Evolutionary conservation across 1,140 invertebrate genomes (phyloP), one percentile per base, ranked within the genome.

Genomic region (Anastrepha ludens): DNA sequence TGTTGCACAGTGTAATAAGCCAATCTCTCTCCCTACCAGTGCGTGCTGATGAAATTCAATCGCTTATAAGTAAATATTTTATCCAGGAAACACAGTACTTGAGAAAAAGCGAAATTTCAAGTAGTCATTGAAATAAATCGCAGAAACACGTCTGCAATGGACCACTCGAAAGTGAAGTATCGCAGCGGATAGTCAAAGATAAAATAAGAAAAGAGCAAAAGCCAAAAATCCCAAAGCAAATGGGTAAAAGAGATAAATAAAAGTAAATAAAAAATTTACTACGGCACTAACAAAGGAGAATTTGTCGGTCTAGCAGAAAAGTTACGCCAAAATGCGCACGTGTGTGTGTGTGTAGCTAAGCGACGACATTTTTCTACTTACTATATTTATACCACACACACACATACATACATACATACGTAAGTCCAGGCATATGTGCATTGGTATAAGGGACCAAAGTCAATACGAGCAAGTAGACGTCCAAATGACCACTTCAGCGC

Each of bases 81-180:
- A 29, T 29, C 29, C 29, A 29, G 29, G 29, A 29, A 29, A 29
- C 29, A 29, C 29, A 29, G 29, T 29, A 29, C 29, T 29, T 29
- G 29, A 29, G 29, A 85, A 85, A 15, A 86, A 86, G 55, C 39
- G 85, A 86, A 86, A 58, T 62, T 20, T 59, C 85, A 59, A 59
- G 85, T 86, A n/a, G 55, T 20, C 50, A 60, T 86, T 62, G 85
- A 86, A 20, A 86, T 86, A 86, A 86, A 86, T 86, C 50, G 55
- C 85, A 86, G 59, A 50, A 62, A 86, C 85, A 74, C 70, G 70
- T 74, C 70, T 44, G 17, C 44, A 47, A 17, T 74, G 70, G 13
- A 47, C 13, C 70, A 74, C 70, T 74, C 44, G 11, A 74, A 74
- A 47, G 39, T 74, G 70, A 74, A 74, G 70, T 74, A 74, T n/a